These are phyloP conservation scores for Onychomys arenicola DNA, from an alignment of 2,797 vertebrate species.

Conservation along the genomic window DNA sequence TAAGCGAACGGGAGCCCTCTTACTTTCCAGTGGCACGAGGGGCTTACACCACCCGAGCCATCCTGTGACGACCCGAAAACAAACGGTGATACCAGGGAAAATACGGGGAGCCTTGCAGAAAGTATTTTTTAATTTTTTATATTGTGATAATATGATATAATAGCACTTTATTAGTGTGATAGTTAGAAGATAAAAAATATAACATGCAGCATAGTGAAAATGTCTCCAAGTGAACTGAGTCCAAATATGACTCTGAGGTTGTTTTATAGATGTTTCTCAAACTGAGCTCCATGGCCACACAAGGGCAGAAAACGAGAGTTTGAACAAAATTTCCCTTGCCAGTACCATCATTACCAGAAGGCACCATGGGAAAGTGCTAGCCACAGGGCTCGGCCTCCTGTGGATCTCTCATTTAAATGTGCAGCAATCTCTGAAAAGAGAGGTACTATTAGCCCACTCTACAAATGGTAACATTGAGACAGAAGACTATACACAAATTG, in stretches of 20 bases:
- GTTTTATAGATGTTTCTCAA: neutral
- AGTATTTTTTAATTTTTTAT: neutral
- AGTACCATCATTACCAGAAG: neutral
- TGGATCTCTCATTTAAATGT: conserved; percentile 10
- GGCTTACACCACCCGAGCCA: neutral
- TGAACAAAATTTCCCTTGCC: neutral
- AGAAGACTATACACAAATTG: neutral
- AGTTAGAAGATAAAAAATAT: neutral
- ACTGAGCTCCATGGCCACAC: neutral
- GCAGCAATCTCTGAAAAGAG: neutral
- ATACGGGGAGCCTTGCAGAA: neutral
- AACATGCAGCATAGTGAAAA: neutral
- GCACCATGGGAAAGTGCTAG: neutral
- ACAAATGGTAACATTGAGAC: neutral
- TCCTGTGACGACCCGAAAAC: neutral
- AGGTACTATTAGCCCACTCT: neutral
- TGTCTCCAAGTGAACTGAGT: conserved; percentile 20
- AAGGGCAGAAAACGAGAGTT: neutral
- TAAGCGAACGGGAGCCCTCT: neutral
- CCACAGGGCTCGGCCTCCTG: neutral
- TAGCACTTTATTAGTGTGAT: neutral
- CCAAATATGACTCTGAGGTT: neutral
- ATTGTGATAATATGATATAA: neutral
- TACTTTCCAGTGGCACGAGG: neutral
- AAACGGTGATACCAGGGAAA: neutral